Evolutionary conservation across 2,113 vertebrate genomes (phyloP).

Genomic region (Sinocyclocheilus rhinocerous): DNA sequence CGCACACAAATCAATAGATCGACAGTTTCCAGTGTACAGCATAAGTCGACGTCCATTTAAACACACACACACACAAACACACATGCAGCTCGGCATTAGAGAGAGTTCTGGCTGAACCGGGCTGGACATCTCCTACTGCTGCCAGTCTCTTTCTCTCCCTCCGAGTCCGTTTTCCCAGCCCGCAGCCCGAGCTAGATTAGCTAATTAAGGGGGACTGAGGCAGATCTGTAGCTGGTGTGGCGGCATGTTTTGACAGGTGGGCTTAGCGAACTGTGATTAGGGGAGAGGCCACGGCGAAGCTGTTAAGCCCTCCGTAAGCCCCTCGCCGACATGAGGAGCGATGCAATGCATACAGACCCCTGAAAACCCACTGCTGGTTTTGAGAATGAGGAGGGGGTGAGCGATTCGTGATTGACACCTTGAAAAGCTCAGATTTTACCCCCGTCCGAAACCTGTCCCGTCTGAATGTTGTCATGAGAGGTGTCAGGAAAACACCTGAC

Average conservation of each 20-base stretch:
- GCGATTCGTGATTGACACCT: conserved; percentile 60
- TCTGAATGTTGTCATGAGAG: conserved; percentile 57
- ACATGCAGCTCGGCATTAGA: conserved; percentile 20
- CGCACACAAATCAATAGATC: conserved; percentile 71
- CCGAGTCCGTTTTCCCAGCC: conserved; percentile 63
- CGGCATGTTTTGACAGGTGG: conserved; percentile 70
- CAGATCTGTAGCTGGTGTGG: conserved; percentile 67
- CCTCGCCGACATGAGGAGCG: conserved; percentile 23
- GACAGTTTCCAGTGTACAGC: conserved; percentile 59
- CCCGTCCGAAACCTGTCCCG: conserved; percentile 59
- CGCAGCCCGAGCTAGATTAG: conserved; percentile 61
- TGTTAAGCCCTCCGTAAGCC: conserved; percentile 67
- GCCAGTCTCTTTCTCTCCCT: conserved; percentile 35
- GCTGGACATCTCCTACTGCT: conserved; percentile 43
- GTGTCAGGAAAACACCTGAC: conserved; percentile 72
- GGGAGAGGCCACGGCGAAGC: conserved; percentile 61
- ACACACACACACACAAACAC: conserved; percentile 22
- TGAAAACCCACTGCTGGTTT: conserved; percentile 38
- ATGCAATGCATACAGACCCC: conserved; percentile 59
- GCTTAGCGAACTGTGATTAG: conserved; percentile 73
- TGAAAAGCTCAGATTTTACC: conserved; percentile 59
- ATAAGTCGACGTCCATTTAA: conserved; percentile 35
- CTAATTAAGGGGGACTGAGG: conserved; percentile 70
- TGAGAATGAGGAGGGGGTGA: conserved; percentile 54
- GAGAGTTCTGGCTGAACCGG: conserved; percentile 14